A percentile compares a stretch with the other conserved stretches of the same genome.
These are phyloP conservation scores for Microcebus jonahi DNA, from an alignment of 2,113 vertebrate genomes.

Conservation along the genomic window DNA sequence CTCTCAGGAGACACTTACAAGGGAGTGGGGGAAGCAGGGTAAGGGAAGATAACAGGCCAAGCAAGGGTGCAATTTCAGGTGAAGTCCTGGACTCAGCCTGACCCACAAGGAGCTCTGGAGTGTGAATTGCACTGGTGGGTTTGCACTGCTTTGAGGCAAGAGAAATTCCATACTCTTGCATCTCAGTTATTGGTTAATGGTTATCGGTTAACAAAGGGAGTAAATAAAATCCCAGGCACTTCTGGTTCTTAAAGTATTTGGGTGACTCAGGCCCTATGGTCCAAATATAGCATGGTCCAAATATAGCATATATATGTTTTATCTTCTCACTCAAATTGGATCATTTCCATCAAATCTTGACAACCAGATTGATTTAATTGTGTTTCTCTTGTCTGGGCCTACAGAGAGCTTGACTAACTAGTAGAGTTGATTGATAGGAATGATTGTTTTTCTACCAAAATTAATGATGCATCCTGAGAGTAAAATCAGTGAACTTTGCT, in stretches of 20 bases:
- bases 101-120: not conserved
- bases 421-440: conserved; percentile 43
- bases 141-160: not conserved
- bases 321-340: conserved; percentile 8
- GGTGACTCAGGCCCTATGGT: not conserved
- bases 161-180: not conserved
- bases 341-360: conserved; percentile 49
- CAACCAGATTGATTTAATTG: conserved; percentile 52
- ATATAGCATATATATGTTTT: not conserved
- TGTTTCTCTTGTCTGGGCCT: not conserved
- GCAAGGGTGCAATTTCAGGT: not conserved
- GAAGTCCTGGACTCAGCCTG: not conserved
- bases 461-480: not conserved
- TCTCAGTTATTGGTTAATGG: not conserved
- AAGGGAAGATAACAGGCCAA: not conserved
- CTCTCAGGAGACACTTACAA: not conserved
- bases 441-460: conserved; percentile 19
- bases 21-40: not conserved
- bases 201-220: not conserved
- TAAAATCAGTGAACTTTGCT: conserved; percentile 1
- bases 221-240: not conserved
- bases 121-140: not conserved
- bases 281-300: not conserved
- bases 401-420: not conserved
- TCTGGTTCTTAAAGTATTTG: not conserved